A percentile compares a stretch with the other conserved stretches of the same genome.
phyloP scores from a whole-genome alignment of 2,797 vertebrate genomes.

The Geotrypetes seraphini region DNA sequence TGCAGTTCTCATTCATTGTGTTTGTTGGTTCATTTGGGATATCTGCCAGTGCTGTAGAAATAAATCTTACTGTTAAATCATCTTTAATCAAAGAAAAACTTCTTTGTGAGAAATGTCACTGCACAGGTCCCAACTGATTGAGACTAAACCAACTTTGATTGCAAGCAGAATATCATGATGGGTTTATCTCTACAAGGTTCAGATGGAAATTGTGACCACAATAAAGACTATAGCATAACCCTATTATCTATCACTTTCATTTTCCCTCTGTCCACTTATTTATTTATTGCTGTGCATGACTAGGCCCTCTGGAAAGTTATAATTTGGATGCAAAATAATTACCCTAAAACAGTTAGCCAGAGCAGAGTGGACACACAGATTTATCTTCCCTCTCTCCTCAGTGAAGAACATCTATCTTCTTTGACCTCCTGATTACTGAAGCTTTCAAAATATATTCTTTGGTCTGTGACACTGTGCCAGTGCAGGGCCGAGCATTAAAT shows the following conservation, averaged over 20 bases:
- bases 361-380: slow-evolving; percentile 55
- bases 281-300: slow-evolving; percentile 37
- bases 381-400: slow-evolving; percentile 57
- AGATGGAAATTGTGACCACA: slow-evolving; percentile 32
- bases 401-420: slow-evolving; percentile 81
- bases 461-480: slow-evolving; percentile 53
- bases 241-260: slow-evolving; percentile 37
- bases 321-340: slow-evolving; percentile 61
- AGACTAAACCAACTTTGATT: slow-evolving; percentile 6
- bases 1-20: no score
- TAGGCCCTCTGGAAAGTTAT: slow-evolving; percentile 52
- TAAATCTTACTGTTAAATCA: no score
- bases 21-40: no score
- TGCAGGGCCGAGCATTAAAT: slow-evolving; percentile 86
- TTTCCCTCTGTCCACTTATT: slow-evolving; percentile 25
- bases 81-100: slow-evolving; percentile 2
- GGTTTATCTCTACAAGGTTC: slow-evolving; percentile 24
- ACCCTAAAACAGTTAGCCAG: slow-evolving; percentile 59
- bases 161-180: slow-evolving; percentile 31
- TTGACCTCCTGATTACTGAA: slow-evolving; percentile 70
- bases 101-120: slow-evolving; percentile 12
- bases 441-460: slow-evolving; percentile 74
- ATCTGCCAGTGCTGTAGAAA: no score
- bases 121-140: not conserved
- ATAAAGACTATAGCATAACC: slow-evolving; percentile 33